A percentile compares a stretch with the other conserved stretches of the same genome.
These are phyloP conservation scores for Polydrusus cervinus DNA, from an alignment of 2,888 invertebrate genomes.

Conservation along the genomic window DNA sequence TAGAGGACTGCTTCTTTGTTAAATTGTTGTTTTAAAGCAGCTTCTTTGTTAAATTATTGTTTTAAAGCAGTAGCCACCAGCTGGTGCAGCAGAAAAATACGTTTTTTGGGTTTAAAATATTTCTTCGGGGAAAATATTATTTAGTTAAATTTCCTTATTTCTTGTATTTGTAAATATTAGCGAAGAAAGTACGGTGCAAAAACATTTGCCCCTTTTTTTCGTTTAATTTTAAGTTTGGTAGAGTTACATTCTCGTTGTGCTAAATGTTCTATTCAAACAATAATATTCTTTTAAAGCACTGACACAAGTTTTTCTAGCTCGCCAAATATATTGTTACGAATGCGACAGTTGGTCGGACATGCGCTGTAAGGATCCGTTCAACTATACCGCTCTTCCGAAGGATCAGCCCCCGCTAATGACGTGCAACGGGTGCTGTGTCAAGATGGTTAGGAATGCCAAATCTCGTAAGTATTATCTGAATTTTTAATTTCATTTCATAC, in stretches of 20 bases:
- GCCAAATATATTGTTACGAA: conserved; percentile 94
- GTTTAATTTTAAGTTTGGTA: conserved; percentile 17
- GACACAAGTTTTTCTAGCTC: conserved; percentile 75
- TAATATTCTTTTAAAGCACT: conserved; percentile 9
- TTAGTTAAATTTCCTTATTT: no score
- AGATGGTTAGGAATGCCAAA: conserved; percentile 94
- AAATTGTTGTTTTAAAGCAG: no score
- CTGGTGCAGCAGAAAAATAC: no score
- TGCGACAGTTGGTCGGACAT: conserved; percentile 95
- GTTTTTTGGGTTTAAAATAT: no score
- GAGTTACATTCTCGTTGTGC: neutral
- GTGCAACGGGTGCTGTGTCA: conserved; percentile 95
- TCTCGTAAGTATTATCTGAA: conserved; percentile 80
- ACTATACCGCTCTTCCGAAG: conserved; percentile 90
- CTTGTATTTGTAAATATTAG: no score
- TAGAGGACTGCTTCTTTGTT: no score
- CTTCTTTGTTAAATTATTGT: no score
- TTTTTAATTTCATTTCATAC: no score
- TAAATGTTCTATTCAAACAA: conserved; percentile 17
- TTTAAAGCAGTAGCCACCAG: no score
- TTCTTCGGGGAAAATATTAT: no score
- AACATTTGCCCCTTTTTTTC: no score
- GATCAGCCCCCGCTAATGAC: conserved; percentile 92
- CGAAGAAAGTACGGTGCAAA: no score
- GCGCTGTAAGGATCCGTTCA: conserved; percentile 93